Evolutionary conservation across 2,888 invertebrate species (phyloP).

Genomic region (Eupithecia vulgata): DNA sequence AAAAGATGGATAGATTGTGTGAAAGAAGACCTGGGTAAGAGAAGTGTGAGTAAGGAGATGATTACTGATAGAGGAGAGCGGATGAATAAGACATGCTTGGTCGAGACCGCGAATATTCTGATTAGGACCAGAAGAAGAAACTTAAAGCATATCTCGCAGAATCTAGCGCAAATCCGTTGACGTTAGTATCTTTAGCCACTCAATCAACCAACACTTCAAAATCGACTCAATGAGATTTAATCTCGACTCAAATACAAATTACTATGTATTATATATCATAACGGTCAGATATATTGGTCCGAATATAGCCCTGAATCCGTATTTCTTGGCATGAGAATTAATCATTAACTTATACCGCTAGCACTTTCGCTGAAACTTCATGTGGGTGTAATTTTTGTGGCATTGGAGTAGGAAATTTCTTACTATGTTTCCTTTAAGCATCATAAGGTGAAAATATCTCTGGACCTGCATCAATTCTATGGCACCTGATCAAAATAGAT

Average conservation of each 20-base stretch:
- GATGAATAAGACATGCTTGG: not conserved
- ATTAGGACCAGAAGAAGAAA: not conserved
- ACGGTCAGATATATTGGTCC: constrained; percentile 30
- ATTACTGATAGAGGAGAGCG: not conserved
- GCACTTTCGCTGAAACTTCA: constrained; percentile 55
- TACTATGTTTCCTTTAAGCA: not conserved
- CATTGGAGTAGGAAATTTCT: constrained; percentile 66
- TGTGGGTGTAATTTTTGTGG: constrained; percentile 67
- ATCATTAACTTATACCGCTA: constrained; percentile 44
- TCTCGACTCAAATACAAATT: constrained; percentile 16
- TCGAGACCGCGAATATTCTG: not conserved
- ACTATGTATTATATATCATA: constrained; percentile 33
- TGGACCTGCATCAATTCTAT: constrained; percentile 28
- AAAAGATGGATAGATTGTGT: not conserved
- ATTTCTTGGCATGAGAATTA: constrained; percentile 48
- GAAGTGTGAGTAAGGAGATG: not conserved
- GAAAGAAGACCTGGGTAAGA: not conserved
- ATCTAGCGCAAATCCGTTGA: not conserved
- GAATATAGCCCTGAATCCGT: constrained; percentile 37
- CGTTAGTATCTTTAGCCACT: not conserved
- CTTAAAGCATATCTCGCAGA: too few relatives aligned
- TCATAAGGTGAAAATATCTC: not conserved
- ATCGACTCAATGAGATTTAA: constrained; percentile 12
- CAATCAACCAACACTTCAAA: not conserved
- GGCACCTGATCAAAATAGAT: constrained; percentile 31